A percentile compares a stretch with the other conserved stretches of the same genome.
These are phyloP conservation scores for Archegozetes longisetosus DNA, from an alignment of 1,140 invertebrate genomes.

Conservation along the genomic window DNA sequence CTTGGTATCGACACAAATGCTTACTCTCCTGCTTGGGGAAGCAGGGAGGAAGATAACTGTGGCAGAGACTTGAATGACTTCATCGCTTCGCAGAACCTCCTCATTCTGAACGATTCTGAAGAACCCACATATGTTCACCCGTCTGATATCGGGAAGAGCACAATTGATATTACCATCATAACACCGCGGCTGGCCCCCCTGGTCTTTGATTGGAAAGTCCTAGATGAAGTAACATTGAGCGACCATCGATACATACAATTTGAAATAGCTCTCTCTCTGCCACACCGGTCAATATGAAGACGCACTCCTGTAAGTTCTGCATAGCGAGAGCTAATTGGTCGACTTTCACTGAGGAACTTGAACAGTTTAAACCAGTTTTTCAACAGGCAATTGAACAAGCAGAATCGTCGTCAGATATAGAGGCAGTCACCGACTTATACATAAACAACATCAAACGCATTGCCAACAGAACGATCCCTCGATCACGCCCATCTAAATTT, in stretches of 20 bases:
- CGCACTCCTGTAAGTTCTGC: background rate
- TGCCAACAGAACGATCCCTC: background rate
- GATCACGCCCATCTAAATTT: background rate
- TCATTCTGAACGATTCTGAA: background rate
- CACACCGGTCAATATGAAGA: background rate
- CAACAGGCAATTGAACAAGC: background rate
- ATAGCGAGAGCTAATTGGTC: background rate
- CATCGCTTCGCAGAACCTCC: background rate
- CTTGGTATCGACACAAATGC: background rate
- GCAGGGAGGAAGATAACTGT: background rate
- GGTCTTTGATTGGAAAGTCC: background rate
- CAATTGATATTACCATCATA: background rate
- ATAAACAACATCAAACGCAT: background rate
- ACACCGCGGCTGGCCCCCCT: background rate
- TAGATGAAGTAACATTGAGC: background rate
- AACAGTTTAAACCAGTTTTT: background rate
- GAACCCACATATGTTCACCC: background rate
- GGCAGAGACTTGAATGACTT: background rate
- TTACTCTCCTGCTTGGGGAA: background rate
- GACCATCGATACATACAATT: background rate
- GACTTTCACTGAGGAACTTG: background rate
- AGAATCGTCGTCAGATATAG: background rate
- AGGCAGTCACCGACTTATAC: background rate
- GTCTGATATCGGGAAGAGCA: background rate
- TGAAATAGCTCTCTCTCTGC: background rate